Base-by-base conservation (phyloP, 2,113 vertebrate genomes). In the Centropus bengalensis region DNA sequence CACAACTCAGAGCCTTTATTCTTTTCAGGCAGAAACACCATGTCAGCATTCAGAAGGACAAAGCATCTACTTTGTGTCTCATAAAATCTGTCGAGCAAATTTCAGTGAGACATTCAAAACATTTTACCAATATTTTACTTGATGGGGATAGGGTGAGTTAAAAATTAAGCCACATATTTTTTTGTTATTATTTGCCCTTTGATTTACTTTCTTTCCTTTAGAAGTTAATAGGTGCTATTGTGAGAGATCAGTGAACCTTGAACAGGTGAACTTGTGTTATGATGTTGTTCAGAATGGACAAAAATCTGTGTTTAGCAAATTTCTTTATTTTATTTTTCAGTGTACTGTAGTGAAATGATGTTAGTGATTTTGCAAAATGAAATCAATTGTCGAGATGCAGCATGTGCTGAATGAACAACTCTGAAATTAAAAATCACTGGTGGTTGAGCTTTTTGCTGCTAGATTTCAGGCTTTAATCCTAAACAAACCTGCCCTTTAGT, bases 391-490 rank as follows among this genome's bases (percentile, higher is more conserved):
- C 51, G 86, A 84, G 66, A 68, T 88, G 62, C 33, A 79, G 51
- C 11, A 71, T 36, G 49, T 64, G 45, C 56, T 90, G 80, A 93
- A 78, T 86, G 49, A 70, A 42, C 7, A 16, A 79, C 28, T 87
- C 63, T 56, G 52, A 83, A 93, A 80, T 75, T 73, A 76, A 33
- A 80, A 77, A 74, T 86, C 8, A 44, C 3, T 21, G 6, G 47
- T 73, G 47, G 18, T 40, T 94, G 28, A 28, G 13, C 26, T 82
- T 82, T 88, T 74, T 81, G 55, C 79, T 88, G 47, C 66, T 82
- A n/a, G 22, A 32, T 91, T 90, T 93, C 58, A 45, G 74, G 51
- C 26, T 91, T 84, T 80, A 92, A 71, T 86, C 80, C 55, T 73
- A 80, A 91, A 60, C 18, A 89, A 78, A 82, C 73, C 58, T 89